Conservation (phyloP, 2,113 vertebrate species). For the Sturnus vulgaris region DNA sequence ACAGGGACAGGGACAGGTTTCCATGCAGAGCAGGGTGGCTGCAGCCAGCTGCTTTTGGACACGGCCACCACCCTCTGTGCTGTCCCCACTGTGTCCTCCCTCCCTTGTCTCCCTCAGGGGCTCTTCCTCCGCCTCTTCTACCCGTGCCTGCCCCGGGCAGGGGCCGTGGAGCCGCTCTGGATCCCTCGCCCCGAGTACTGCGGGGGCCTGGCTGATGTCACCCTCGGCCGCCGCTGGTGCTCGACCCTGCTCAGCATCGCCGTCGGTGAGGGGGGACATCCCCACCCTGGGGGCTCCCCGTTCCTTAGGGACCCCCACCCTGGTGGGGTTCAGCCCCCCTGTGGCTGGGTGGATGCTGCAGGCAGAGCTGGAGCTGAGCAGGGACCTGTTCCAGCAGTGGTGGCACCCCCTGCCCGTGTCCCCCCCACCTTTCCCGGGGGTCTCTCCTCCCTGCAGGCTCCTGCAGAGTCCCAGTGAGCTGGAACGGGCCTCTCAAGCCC, state of each 20-base stretch:
- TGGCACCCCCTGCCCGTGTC: rapidly evolving
- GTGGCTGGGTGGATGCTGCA: background rate
- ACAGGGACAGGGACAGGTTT: background rate
- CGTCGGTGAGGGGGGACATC: conserved; percentile 58
- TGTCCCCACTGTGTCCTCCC: background rate
- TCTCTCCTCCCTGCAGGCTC: conserved; percentile 26
- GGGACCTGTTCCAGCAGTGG: background rate
- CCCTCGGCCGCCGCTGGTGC: conserved; percentile 53
- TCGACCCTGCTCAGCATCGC: conserved; percentile 40
- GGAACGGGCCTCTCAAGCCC: conserved; percentile 69
- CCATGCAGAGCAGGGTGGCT: rapidly evolving
- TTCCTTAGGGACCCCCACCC: background rate
- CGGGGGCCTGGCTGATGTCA: conserved; percentile 10
- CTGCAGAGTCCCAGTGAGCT: conserved; percentile 67
- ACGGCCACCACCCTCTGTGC: rapidly evolving
- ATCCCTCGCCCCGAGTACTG: conserved; percentile 71
- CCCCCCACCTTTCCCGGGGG: background rate
- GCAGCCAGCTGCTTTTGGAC: background rate
- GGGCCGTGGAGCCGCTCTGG: conserved; percentile 55
- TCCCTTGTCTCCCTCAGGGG: conserved; percentile 54
- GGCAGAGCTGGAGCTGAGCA: background rate
- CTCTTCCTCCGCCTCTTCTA: conserved; percentile 79
- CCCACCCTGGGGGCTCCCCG: background rate
- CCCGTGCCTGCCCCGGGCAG: conserved; percentile 46
- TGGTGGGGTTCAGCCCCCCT: rapidly evolving